Evolutionary conservation across 37 sponge, comb jelly and placozoan species (phyloP), one percentile per base, ranked within the genome.

Genomic region (Eunapius fragilis): DNA sequence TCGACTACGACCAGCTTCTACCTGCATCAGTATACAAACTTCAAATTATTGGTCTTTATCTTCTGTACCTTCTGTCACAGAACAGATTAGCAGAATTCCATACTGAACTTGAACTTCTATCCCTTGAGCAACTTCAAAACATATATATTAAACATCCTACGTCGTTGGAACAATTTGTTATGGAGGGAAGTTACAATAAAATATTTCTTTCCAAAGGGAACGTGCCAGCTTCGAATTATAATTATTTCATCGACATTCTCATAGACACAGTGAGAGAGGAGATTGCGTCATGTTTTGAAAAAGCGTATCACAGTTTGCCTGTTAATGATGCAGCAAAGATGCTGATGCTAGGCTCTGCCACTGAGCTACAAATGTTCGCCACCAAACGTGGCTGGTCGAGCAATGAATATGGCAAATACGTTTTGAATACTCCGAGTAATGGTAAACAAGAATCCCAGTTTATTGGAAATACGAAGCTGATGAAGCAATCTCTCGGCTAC

Each of bases 151-250:
- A 86, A 34, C 88, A 99, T 71, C 97, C 99, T 2, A 93, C 95
- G 17, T 74, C 85, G 12, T 78, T 99, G 69, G 99, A 99, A 81
- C 98, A 98, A 85, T 86, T 91, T 68, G 89, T 99, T 24, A 97
- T 97, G 99, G 99, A 99, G 84, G 99, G 99, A 13, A 97, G 96
- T 79, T 99, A 95, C 86, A 92, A 99, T 75, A 97, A 97, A 86
- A 92, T 99, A 34, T 95, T 94, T 41, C 90, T 96, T 49, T 86
- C 92, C 2, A 87, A 95, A 76, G 96, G 89, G 26, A 95, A 95
- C 37, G 92, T 98, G 34, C 99, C 99, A 0, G 95, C 96, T 37
- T 83, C 93, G 12, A 86, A 92, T 49, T 98, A 96, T 76, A 74
- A 48, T 75, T 93, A 93, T 88, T 98, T 98, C 74, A 93, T 98